Evolutionary conservation across 1,140 invertebrate species (phyloP), one percentile per base, ranked within the genome.

Genomic region (Pogonomyrmex barbatus): DNA sequence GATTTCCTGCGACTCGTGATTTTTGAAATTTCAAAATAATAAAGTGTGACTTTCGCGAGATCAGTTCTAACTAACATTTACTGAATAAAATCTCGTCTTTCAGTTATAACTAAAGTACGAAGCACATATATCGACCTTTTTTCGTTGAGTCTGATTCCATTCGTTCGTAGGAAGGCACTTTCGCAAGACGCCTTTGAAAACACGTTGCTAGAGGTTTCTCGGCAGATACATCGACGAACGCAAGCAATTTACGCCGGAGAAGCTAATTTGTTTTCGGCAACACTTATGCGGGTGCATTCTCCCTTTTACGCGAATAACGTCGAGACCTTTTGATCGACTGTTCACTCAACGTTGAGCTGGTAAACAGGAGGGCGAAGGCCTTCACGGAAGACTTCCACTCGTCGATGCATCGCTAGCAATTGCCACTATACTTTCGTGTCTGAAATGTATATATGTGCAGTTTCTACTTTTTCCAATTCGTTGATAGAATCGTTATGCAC

Each of bases 201-300:
- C 58, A 14, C 1, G 24, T 30, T 14, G 58, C 24, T 24, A 62
- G 12, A 12, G 36, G 4, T 62, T 62, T 60, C 14, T 4, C 4
- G 58, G 30, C 30, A 36, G 10, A 24, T 24, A 24, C 24, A 24
- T 24, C 24, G 24, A 45, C 75, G 75, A 9, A 45, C 30, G 39
- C 24, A 47, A 36, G 45, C n/a, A 14, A 63, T 63, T 77, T 36
- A 17, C 42, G 30, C 42, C 47, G 17, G 45, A 52, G 9, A 24
- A n/a, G 47, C n/a, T 68, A 54, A 81, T 81, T 81, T 81, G 24
- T 68, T 81, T 81, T 42, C 45, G 63, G 47, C 24, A 81, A 68
- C 36, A 70, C 12, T 54, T 17, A 54, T 54, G 68, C 47, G 50
- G 33, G 47, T 30, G 47, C 63, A 8, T 52, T 79, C 36, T 36